These are phyloP conservation scores for Laticauda laticaudata DNA, from an alignment of 2,113 vertebrate genomes.

Conservation along the genomic window DNA sequence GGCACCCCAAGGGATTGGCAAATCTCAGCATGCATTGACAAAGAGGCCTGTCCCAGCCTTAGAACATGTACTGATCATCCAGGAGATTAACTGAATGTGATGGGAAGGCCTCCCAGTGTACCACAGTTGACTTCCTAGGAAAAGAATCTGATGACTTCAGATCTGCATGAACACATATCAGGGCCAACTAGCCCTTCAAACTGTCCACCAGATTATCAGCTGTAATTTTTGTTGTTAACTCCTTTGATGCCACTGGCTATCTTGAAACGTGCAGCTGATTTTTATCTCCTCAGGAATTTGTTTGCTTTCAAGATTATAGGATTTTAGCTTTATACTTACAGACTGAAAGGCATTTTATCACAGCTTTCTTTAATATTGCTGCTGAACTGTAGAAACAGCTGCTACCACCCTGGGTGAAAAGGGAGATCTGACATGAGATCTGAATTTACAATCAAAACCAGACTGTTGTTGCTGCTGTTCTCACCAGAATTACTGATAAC, in stretches of 20 bases:
- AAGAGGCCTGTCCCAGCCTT: slow-evolving; percentile 16
- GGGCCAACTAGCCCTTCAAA: slow-evolving; percentile 42
- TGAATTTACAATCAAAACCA: not conserved
- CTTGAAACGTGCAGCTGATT: not conserved
- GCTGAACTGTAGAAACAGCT: not conserved
- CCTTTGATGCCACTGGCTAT: slow-evolving; percentile 24
- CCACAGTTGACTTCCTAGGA: slow-evolving; percentile 47
- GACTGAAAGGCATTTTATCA: not conserved
- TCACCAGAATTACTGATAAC: not conserved
- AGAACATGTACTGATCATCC: slow-evolving; percentile 41
- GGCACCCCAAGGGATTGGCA: not conserved
- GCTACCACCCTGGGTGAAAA: not conserved
- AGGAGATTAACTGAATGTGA: slow-evolving; percentile 51
- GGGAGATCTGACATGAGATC: not conserved
- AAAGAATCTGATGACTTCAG: slow-evolving; percentile 49
- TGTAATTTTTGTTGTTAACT: slow-evolving; percentile 24
- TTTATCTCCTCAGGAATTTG: slow-evolving; percentile 16
- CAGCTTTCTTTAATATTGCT: not conserved
- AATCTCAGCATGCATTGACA: slow-evolving; percentile 32
- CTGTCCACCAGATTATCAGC: slow-evolving; percentile 30
- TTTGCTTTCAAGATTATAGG: slow-evolving; percentile 33
- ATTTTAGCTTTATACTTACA: slow-evolving; percentile 2
- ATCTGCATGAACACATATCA: slow-evolving; percentile 43
- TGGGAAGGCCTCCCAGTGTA: slow-evolving; percentile 45
- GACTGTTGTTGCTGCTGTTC: not conserved